Evolutionary conservation across 2,797 vertebrate genomes (phyloP), one percentile per base, ranked within the genome.

Genomic region (Sebastiscus albofasciatus): DNA sequence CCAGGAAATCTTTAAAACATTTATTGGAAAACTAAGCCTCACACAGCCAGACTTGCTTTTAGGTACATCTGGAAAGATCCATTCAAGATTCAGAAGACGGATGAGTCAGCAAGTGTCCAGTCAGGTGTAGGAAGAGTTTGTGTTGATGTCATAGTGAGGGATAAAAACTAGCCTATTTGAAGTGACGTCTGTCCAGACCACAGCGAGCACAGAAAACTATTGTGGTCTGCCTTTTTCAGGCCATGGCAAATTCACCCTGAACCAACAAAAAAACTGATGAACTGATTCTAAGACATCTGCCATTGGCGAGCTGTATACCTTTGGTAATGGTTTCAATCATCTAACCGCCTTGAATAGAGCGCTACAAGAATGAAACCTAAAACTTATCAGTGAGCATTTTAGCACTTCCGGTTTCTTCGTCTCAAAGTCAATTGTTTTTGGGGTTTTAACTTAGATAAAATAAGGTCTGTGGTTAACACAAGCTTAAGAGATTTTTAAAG

Each of bases 21-120:
- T 12, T 20, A 14, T 8, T 34, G 6, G 22, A 29, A 58, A 56
- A 65, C 39, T 46, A 27, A 60, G 12, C 52, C 14, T 73, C 65
- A 29, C 8, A 54, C 24, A 27, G 55, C 27, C 13, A 39, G 36
- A 31, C 46, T 39, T 18, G 9, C 39, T 6, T 55, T 55, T 31
- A 46, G 34, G 14, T 68, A 74, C 64, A 74, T 14, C 24, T 73
- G 20, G 27, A 65, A 75, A 65, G n/a, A 54, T 12, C 39, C 33
- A 81, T 77, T 70, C 54, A 66, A 70, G 42, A 77, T 71, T 71
- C 55, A 70, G n/a, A 26, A 20, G 65, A 49, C 26, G 1, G 36
- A 82, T 71, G 54, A 61, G 18, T 83, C 75, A 80, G 73, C 62
- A 46, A 24, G 46, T 27, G 27, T 56, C 68, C 46, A 33, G 54